Conservation (phyloP, 2,888 invertebrate species). For the Eudasyphora cyanicolor region DNA sequence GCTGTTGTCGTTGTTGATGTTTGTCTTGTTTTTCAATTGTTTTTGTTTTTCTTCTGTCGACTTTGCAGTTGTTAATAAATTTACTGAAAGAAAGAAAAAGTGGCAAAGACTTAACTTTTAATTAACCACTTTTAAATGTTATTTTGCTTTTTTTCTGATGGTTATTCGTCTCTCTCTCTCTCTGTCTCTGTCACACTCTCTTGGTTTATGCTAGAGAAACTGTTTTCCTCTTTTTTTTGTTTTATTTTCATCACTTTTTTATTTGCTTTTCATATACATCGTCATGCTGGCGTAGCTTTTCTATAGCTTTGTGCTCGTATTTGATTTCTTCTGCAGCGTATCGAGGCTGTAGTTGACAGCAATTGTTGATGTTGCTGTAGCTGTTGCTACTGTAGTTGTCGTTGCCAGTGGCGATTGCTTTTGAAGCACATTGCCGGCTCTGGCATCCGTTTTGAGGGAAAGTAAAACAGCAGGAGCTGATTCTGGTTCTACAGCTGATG, state of each 20-base stretch:
- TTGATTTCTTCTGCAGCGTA: neutral
- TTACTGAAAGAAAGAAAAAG: constrained; percentile 4
- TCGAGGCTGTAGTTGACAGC: constrained; percentile 26
- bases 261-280: constrained; percentile 43
- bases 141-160: neutral
- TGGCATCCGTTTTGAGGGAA: constrained; percentile 56
- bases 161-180: too few species aligned
- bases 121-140: constrained; percentile 34
- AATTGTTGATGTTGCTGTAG: constrained; percentile 42
- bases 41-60: neutral
- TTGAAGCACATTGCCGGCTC: constrained; percentile 40
- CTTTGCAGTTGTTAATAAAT: constrained; percentile 24
- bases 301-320: constrained; percentile 12
- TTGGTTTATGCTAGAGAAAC: neutral
- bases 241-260: constrained; percentile 49
- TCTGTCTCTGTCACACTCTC: neutral
- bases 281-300: constrained; percentile 22
- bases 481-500: constrained; percentile 29
- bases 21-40: neutral
- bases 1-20: neutral
- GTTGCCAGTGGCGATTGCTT: constrained; percentile 41
- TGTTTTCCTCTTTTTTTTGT: constrained; percentile 22
- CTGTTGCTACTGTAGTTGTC: constrained; percentile 36
- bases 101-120: constrained; percentile 22
- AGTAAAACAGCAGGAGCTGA: constrained; percentile 20